phyloP scores from a whole-genome alignment of 2,797 vertebrate genomes.

The Adelosebastes latens region DNA sequence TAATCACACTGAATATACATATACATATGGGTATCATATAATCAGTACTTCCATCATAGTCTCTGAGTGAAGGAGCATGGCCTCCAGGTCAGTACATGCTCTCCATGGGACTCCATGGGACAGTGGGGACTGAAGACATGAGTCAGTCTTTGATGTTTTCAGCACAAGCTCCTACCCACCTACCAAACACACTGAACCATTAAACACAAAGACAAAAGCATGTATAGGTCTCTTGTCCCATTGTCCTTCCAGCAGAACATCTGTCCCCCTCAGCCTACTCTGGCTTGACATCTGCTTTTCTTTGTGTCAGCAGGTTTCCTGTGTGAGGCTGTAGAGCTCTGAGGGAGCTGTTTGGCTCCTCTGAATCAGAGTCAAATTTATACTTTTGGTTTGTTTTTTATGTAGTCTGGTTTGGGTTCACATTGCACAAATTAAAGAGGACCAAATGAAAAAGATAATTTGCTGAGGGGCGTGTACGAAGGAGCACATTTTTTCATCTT shows the following conservation, averaged over 20 bases:
- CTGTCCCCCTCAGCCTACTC: conserved; percentile 48
- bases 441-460: too few relatives aligned
- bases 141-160: background rate
- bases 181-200: conserved; percentile 15
- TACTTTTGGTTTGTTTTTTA: too few relatives aligned
- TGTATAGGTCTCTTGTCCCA: conserved; percentile 20
- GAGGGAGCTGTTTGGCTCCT: background rate
- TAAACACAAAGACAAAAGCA: conserved; percentile 49
- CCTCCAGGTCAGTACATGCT: background rate
- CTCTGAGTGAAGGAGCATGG: background rate
- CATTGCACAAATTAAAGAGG: too few relatives aligned
- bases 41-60: background rate
- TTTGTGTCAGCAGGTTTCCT: conserved; percentile 49
- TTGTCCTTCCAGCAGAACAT: conserved; percentile 66
- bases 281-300: conserved; percentile 20
- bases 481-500: too few relatives aligned
- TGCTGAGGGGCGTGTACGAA: too few relatives aligned
- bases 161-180: background rate
- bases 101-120: background rate
- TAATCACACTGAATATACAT: background rate
- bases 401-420: too few relatives aligned
- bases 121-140: too few relatives aligned
- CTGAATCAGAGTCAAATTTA: too few relatives aligned
- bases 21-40: background rate
- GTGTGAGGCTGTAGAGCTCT: background rate